Conservation (phyloP, 1,140 invertebrate genomes). For the Lycorma delicatula region DNA sequence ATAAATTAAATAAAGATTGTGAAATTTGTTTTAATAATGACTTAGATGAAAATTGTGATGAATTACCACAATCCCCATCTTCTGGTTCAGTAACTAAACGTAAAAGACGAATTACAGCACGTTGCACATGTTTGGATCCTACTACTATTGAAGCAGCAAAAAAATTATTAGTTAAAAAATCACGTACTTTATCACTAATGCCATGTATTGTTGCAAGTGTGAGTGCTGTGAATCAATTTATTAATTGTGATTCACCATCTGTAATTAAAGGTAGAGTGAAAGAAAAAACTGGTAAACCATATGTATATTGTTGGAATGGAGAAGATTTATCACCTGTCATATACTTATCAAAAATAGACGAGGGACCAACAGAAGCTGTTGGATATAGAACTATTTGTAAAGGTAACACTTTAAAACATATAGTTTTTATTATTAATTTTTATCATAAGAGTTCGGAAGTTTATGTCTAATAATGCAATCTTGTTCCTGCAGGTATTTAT, state of each 20-base stretch:
- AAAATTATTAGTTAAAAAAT: slow-evolving; percentile 29
- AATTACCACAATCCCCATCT: slow-evolving; percentile 1
- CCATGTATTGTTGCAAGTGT: slow-evolving; percentile 24
- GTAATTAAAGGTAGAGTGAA: slow-evolving; percentile 1
- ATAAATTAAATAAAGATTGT: slow-evolving; percentile 9
- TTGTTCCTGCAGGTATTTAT: too few species aligned
- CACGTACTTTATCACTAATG: slow-evolving; percentile 18
- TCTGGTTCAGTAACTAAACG: slow-evolving; percentile 7
- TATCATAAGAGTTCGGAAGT: too few species aligned
- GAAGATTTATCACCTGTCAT: slow-evolving; percentile 20
- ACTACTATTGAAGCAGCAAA: slow-evolving; percentile 8
- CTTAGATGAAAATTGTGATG: neutral
- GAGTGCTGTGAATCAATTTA: neutral
- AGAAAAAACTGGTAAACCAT: slow-evolving; percentile 8
- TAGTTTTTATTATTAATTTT: too few species aligned
- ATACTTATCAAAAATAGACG: slow-evolving; percentile 24
- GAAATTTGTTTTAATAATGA: slow-evolving; percentile 9
- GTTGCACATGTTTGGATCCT: slow-evolving; percentile 13
- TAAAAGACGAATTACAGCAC: slow-evolving; percentile 6
- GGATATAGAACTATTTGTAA: slow-evolving; percentile 25
- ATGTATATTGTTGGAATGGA: slow-evolving; percentile 19
- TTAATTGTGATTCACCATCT: neutral
- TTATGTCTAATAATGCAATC: too few species aligned
- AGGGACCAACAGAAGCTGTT: slow-evolving; percentile 26
- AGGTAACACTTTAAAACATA: too few species aligned